Base-by-base conservation (phyloP, 2,113 vertebrate genomes). In the Tupaia tana region DNA sequence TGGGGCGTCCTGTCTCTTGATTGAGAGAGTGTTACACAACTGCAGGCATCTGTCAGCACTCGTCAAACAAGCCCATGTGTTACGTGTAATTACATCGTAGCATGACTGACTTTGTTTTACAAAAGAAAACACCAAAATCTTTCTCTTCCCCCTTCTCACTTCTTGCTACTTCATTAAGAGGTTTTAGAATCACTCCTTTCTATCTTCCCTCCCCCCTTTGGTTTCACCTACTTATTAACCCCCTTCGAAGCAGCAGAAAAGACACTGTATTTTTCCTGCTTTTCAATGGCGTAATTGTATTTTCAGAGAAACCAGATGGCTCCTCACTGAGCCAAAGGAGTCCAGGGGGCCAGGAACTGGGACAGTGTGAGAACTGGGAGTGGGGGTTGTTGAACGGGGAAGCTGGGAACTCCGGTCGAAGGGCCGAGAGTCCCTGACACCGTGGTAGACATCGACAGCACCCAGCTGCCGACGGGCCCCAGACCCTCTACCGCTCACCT, bases 261-360 rank as follows among this genome's bases (percentile, higher is more conserved):
- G 77, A 78, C 34, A 71, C 24, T 11, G 29, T 29, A 61, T 90
- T 86, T 85, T 95, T 74, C 66, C 69, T 90, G 54, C 59, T n/a
- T 89, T 86, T 80, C 92, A 75, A 83, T 29, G 9, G 66, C 78
- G 93, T 90, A 67, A 89, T 81, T 70, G 67, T 78, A 66, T 96
- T 97, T 96, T 73, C 88, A 92, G 92, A 96, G 73, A 43, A 43
- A 97, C 82, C 92, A 97, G 96, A 96, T 95, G 97, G 96, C 29
- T 92, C 69, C 69, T 73, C 56, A 27, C 88, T 95, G 90, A 97
- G 95, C 88, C 88, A 90, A 74, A 94, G 71, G 59, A 91, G 69
- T 43, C 75, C 71, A 87, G 87, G 90, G 89, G 90, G 74, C 87
- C 67, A 79, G 85, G 92, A 94, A 94, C n/a, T 80, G 92, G 90